Base-by-base conservation (phyloP, 2,113 vertebrate species). In the Penelope pileata region DNA sequence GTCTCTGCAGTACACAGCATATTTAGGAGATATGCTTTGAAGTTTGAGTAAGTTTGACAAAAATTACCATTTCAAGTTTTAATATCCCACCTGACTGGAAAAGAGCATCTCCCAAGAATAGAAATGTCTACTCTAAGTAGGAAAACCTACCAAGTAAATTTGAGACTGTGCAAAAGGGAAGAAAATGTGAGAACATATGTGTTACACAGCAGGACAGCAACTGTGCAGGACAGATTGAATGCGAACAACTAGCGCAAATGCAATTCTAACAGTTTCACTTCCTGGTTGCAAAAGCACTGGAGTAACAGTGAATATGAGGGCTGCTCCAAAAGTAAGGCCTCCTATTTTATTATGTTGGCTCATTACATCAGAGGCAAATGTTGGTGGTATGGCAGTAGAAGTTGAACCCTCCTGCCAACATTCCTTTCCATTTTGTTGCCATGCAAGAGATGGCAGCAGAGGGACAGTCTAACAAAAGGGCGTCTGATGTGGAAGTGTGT, bases 11-110 rank as follows among this genome's bases (percentile, higher is more conserved):
- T 26, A 26, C 29, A 67, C 38, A 77, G 66, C 34, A 21, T 85
- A 73, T 81, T 60, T 81, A 34, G 30, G 34, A 90, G 51, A 93
- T 10, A 6, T 63, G 79, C 51, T 92, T 90, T 50, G 36, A 88
- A 86, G 8, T 4, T 83, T 68, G 70, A 83, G 38, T 40, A 91
- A 75, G 40, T 77, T 79, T 85, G 50, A 54, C n/a, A 89, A 84
- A 93, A 86, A 75, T 59, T 74, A 85, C 36, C 26, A 84, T 84
- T 92, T 74, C 29, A 75, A 87, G 54, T 19, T 83, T 92, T 88
- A 91, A 77, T 51, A 80, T n/a, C 34, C 27, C 67, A 48, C 18
- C 36, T 59, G 68, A 18, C 34, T 63, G 59, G 27, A 91, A 87
- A 1, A 69, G 75, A 91, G 53, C 73, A 47, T 75, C 38, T 83